A percentile compares a stretch with the other conserved stretches of the same genome.
Conservation (phyloP, 30 jellyfish, hydroid and myxozoan species). For the Aurelia sp. region DNA sequence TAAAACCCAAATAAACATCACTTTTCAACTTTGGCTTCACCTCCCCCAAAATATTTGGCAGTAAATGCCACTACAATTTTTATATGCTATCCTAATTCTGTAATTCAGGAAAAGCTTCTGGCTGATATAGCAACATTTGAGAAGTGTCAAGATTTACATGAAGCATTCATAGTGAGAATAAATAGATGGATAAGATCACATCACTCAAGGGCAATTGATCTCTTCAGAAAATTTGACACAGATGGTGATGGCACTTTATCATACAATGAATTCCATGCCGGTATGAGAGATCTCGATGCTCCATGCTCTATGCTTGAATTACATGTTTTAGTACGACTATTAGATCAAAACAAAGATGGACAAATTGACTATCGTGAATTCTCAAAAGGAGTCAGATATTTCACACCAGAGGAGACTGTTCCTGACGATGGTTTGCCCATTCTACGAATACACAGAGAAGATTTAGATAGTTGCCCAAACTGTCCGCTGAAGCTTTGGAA, state of each 20-base stretch:
- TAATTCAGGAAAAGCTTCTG: slow-evolving; percentile 61
- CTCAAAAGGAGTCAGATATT: slow-evolving; percentile 79
- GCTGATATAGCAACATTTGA: slow-evolving; percentile 51
- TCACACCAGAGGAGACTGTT: slow-evolving; percentile 56
- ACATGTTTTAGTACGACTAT: slow-evolving; percentile 66
- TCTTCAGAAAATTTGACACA: slow-evolving; percentile 71
- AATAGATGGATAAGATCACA: slow-evolving; percentile 69
- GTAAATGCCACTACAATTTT: no score
- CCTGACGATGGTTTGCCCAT: slow-evolving; percentile 85
- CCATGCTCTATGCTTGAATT: slow-evolving; percentile 72
- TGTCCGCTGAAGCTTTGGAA: slow-evolving; percentile 65
- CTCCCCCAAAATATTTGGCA: no score
- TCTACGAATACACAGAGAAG: slow-evolving; percentile 59
- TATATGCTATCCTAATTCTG: neutral
- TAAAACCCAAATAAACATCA: no score
- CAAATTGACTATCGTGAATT: slow-evolving; percentile 72
- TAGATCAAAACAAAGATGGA: slow-evolving; percentile 61
- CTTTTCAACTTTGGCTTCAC: neutral
- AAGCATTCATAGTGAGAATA: slow-evolving; percentile 55
- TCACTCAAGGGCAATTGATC: slow-evolving; percentile 74
- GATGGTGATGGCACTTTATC: slow-evolving; percentile 81
- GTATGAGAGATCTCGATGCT: slow-evolving; percentile 83
- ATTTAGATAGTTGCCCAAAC: slow-evolving; percentile 58
- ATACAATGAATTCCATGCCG: slow-evolving; percentile 77
- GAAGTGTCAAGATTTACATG: slow-evolving; percentile 54